These are phyloP conservation scores for Ptiloglossa arizonensis DNA, from an alignment of 1,140 invertebrate species.

Conservation along the genomic window DNA sequence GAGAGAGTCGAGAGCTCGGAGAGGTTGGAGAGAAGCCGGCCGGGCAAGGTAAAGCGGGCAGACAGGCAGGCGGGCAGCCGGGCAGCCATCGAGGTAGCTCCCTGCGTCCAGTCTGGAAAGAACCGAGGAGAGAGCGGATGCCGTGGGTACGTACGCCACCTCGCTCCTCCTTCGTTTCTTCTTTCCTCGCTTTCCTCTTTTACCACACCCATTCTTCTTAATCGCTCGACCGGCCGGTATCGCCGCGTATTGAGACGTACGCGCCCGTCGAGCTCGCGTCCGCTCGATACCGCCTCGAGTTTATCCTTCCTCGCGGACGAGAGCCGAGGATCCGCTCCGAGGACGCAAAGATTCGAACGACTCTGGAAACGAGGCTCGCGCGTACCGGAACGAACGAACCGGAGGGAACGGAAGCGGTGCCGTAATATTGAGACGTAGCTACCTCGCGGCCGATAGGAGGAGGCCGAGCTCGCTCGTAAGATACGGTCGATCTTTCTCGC, in stretches of 20 bases:
- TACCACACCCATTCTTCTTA: constrained; percentile 58
- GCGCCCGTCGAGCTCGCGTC: no score
- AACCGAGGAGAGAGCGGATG: constrained; percentile 63
- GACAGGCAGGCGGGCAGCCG: constrained; percentile 58
- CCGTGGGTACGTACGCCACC: constrained; percentile 67
- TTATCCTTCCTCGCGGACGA: no score
- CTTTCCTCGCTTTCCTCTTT: constrained; percentile 49
- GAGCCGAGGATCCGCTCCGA: no score
- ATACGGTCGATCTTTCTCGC: constrained; percentile 73
- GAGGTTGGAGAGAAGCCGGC: no score
- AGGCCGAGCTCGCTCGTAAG: constrained; percentile 53
- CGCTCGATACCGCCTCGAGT: constrained; percentile 36
- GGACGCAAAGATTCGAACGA: no score
- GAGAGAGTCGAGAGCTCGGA: constrained; percentile 66
- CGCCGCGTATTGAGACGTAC: constrained; percentile 41
- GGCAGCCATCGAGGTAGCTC: constrained; percentile 66
- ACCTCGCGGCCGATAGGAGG: constrained; percentile 71
- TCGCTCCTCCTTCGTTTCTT: constrained; percentile 56
- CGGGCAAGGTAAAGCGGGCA: constrained; percentile 47
- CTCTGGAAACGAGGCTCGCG: not conserved
- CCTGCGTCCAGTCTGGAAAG: constrained; percentile 55
- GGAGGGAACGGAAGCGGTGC: not conserved
- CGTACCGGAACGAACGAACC: not conserved
- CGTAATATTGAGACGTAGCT: constrained; percentile 76
- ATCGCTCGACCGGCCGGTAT: constrained; percentile 37